These are phyloP conservation scores for Parauchenoglanis punctatus DNA, from an alignment of 2,797 vertebrate species.

Conservation along the genomic window DNA sequence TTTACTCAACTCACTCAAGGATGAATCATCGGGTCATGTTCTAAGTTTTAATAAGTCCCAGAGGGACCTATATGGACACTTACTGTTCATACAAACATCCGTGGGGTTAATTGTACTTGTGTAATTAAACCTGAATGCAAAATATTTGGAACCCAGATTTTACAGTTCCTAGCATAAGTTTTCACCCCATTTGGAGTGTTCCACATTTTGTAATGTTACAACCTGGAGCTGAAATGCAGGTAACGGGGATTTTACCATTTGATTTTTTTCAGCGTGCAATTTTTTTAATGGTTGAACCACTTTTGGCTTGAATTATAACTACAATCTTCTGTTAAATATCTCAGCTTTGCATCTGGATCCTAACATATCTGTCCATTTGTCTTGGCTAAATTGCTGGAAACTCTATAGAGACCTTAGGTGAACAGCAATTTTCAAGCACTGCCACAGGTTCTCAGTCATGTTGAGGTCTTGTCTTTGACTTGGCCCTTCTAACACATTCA, in stretches of 20 bases:
- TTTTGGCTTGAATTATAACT: not conserved
- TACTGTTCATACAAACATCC: slow-evolving; percentile 28
- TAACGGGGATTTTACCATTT: not conserved
- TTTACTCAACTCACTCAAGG: not conserved
- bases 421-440: not conserved
- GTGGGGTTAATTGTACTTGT: slow-evolving; percentile 18
- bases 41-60: slow-evolving; percentile 41
- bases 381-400: not conserved
- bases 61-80: slow-evolving; percentile 27
- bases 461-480: not conserved
- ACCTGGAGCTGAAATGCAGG: not conserved
- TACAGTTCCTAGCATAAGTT: not conserved
- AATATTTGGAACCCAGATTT: not conserved
- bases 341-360: not conserved
- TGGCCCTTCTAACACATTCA: not conserved
- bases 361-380: not conserved
- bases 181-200: not conserved
- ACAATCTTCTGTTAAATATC: not conserved
- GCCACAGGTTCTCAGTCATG: not conserved
- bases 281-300: not conserved
- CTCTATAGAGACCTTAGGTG: not conserved
- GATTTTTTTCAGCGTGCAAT: not conserved
- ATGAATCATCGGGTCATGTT: slow-evolving; percentile 5
- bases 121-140: not conserved
- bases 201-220: not conserved